phyloP scores from a whole-genome alignment of 2,113 vertebrate genomes.

The Megalops atlanticus region DNA sequence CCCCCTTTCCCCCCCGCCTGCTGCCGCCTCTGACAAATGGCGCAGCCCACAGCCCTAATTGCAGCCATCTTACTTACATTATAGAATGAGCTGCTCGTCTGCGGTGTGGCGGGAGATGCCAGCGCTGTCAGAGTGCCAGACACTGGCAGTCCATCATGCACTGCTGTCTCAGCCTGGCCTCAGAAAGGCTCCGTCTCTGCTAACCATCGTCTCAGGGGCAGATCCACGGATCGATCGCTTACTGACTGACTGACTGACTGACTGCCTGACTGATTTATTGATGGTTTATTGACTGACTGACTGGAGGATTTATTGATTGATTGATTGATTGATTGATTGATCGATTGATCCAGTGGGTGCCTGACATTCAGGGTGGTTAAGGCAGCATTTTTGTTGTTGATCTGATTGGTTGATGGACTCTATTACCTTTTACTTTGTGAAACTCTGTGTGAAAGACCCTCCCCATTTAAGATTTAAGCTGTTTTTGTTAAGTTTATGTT shows the following conservation, averaged over 20 bases:
- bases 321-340: not conserved
- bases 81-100: not conserved
- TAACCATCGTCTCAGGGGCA: not conserved
- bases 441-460: too few relatives aligned
- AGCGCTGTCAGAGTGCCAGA: constrained; percentile 5
- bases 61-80: constrained; percentile 4
- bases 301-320: not conserved
- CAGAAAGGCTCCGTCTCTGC: not conserved
- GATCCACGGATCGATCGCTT: not conserved
- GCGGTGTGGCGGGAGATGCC: not conserved
- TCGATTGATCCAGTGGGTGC: too few relatives aligned
- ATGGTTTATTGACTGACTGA: not conserved
- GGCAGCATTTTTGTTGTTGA: too few relatives aligned
- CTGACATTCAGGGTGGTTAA: too few relatives aligned
- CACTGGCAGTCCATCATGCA: not conserved
- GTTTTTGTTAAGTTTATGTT: not conserved
- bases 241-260: not conserved
- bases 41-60: not conserved
- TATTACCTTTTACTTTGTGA: not conserved
- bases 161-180: not conserved
- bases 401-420: not conserved
- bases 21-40: not conserved
- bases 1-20: not conserved
- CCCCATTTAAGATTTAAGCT: not conserved
- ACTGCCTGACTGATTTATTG: not conserved